Evolutionary conservation across 2,113 vertebrate genomes (phyloP), one percentile per base, ranked within the genome.

Genomic region (Anguilla rostrata): DNA sequence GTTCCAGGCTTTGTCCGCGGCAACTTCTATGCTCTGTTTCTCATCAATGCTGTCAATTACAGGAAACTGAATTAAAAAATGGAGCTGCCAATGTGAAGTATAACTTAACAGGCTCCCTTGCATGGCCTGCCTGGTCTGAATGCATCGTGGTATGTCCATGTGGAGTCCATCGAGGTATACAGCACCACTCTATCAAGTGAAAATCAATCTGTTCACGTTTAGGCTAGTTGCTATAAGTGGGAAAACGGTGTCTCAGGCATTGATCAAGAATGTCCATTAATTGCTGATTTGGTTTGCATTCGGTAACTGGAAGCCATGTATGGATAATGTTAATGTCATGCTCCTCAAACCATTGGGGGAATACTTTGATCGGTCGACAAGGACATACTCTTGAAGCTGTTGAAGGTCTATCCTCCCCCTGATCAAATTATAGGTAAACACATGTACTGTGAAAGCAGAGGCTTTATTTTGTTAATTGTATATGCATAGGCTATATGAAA

Each of bases 1-100:
- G 22, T 86, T 89, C 86, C 26, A 46, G 40, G 89, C 87, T 56
- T 85, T 29, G 88, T 91, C 90, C 87, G 1, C 1, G 26, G 0
- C 71, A 75, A 75, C 71, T 34, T 75, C 26, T 14, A 0, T 75
- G 0, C 26, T 75, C 71, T 75, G 71, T 75, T n/a, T 75, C 71
- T 34, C 26, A 29, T 9, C 71, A 75, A 34, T 29, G 71, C n/a
- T 34, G 26, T 75, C 18, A 66, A 22, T 22, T 22, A 26, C 22
- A 66, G 60, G 18, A 26, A 66, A 66, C 60, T 1, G 11, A 66
- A 66, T 20, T 66, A 26, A 66, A 6, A 66, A 66, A 66, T 20
- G 60, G 49, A 53, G 49, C 49, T 8, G 12, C 12, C 12, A 11
- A 53, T 53, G 49, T 14, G 12, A 53, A 53, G 49, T 34, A 34